Percentiles rank a stretch among this genome's conserved stretches.
phyloP scores from a whole-genome alignment of 2,797 vertebrate species.

The Parotocinclus haroldoi region DNA sequence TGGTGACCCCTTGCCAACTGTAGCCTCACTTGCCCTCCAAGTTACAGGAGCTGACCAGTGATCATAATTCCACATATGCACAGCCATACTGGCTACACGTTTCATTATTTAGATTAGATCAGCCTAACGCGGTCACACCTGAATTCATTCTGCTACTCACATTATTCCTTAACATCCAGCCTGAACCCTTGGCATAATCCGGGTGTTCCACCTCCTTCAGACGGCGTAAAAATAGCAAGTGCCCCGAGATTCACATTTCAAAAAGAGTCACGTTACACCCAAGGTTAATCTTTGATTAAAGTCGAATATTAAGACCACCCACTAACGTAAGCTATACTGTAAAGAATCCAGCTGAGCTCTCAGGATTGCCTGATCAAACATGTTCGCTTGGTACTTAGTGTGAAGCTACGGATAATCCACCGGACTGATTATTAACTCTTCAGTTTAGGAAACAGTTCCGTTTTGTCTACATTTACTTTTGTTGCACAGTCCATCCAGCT shows the following conservation, averaged over 20 bases:
- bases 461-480: no score
- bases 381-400: slow-evolving; percentile 1
- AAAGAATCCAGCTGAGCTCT: slow-evolving; percentile 34
- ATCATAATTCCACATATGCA: no score
- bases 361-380: slow-evolving; percentile 39
- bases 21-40: no score
- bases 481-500: no score
- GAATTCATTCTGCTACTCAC: background rate
- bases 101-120: no score
- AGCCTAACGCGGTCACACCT: background rate
- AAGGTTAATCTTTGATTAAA: slow-evolving; percentile 50
- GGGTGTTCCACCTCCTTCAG: slow-evolving; percentile 10
- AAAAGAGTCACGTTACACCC: slow-evolving; percentile 25
- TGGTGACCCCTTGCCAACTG: no score
- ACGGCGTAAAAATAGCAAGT: slow-evolving; percentile 12
- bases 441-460: background rate
- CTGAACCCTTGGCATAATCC: slow-evolving; percentile 9
- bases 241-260: slow-evolving; percentile 13
- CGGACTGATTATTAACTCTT: slow-evolving; percentile 18
- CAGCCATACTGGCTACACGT: no score
- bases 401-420: background rate
- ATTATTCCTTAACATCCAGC: background rate
- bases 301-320: slow-evolving; percentile 61
- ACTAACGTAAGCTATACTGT: slow-evolving; percentile 39
- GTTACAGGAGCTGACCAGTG: no score